Base-by-base conservation (phyloP, 2,888 invertebrate species). In the Phyllotreta striolata region DNA sequence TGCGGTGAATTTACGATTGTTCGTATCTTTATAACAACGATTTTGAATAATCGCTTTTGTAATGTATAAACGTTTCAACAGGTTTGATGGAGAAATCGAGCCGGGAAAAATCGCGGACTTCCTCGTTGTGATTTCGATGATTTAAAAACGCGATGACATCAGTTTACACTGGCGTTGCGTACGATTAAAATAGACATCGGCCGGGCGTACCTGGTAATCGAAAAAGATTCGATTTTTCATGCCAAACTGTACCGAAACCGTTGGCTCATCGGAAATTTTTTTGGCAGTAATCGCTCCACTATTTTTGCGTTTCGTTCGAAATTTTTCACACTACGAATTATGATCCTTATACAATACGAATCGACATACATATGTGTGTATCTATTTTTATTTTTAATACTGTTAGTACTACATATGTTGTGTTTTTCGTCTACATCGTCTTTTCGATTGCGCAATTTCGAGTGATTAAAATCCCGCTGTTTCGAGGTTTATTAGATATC, bases 171-270 rank as follows among this genome's bases (percentile, higher is more conserved):
- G 37, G 4, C 1, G 35, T 51, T 51, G n/a, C n/a, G n/a, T n/a
- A n/a, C n/a, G n/a, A n/a, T n/a, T 51, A 14, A 51, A 51, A 51
- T 51, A 51, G 37, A 35, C 51, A 51, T n/a, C n/a, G n/a, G 37
- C 35, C 37, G 37, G 37, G 51, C 24, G 24, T 51, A 51, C 37
- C 37, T 51, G 12, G n/a, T n/a, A 35, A 10, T 24, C 24, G 24
- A n/a, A 51, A 37, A 35, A 51, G n/a, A 14, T 51, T 51, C 37
- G 12, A 51, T 51, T 51, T 51, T 51, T 51, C 51, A 51, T 51
- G 51, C 51, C 51, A 51, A 51, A 51, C 37, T 51, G 35, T 51
- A 10, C 9, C 37, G 51, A 37, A 37, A 24, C 24, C 12, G 51
- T 51, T 51, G 37, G 37, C 51, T 51, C 51, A 51, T 51, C 14